Base-by-base conservation (phyloP, 2,113 vertebrate genomes). In the Misgurnus mizolepis region DNA sequence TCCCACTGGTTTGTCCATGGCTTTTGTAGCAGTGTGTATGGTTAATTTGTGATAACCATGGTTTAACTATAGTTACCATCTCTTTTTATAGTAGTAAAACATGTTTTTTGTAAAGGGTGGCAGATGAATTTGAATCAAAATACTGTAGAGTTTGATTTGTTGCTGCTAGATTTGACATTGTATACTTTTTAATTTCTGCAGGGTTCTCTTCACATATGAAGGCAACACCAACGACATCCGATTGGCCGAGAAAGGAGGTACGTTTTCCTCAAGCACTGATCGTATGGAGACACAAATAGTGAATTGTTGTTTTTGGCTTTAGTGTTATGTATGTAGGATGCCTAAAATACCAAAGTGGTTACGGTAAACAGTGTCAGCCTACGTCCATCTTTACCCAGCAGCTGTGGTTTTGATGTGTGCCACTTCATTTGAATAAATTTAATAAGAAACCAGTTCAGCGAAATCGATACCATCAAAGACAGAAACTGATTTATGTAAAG, bases 141-240 rank as follows among this genome's bases (percentile, higher is more conserved):
- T 50, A 50, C 1, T 10, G 49, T 58, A 43, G 0, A 15, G 10
- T 53, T 53, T 15, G 50, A 67, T 40, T 47, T 39, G 8, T 2
- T 40, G 67, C 11, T 75, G 39, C 14, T 69, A 34, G 27, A 4
- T 49, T 39, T 58, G 49, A 53, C 49, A 12, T 53, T 53, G 11
- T 22, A 22, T 22, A 53, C 17, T 14, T 5, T 89, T 27, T 79
- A 89, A 14, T 79, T 85, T 0, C 18, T 89, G 47, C 86, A 98
- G 97, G 97, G 96, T 93, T 55, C 93, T 99, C 49, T 98, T 96
- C 79, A 99, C 97, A 12, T 99, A 99, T 0, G 96, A 98, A 87
- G 97, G 97, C 73, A 99, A 99, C 91, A 97, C 94, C 89, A 96
- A 98, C 76, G 97, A 99, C 82, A 93, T 99, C 76, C 93, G 97